These are phyloP conservation scores for Anolis apletophallus DNA, from an alignment of 2,797 vertebrate species.

Conservation along the genomic window DNA sequence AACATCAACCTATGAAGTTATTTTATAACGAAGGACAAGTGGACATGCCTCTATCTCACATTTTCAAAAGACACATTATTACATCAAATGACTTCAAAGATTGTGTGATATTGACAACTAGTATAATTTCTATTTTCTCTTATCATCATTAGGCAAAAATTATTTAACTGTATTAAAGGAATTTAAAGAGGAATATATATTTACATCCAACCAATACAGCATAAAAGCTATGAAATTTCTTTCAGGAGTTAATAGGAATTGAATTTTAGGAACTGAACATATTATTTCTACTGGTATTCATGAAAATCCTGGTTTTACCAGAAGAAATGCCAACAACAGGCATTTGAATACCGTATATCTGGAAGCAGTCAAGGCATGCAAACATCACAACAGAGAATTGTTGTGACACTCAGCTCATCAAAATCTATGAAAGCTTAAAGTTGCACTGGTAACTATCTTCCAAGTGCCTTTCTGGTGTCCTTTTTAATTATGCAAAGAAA, in stretches of 20 bases:
- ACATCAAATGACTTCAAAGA: neutral
- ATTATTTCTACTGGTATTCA: too few relatives aligned
- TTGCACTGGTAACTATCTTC: neutral
- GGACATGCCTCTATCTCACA: too few relatives aligned
- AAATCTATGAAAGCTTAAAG: neutral
- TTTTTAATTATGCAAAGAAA: neutral
- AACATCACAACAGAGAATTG: neutral
- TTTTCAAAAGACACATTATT: neutral
- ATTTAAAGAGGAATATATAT: neutral
- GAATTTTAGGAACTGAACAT: too few relatives aligned
- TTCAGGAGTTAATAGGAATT: too few relatives aligned
- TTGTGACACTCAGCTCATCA: neutral
- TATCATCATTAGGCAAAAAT: neutral
- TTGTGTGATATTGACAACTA: neutral
- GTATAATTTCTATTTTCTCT: neutral
- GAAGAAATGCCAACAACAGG: neutral
- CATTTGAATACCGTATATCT: neutral
- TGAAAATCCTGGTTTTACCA: too few relatives aligned
- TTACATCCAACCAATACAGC: too few relatives aligned
- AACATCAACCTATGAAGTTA: neutral
- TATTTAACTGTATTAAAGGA: too few relatives aligned
- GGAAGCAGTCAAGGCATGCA: neutral
- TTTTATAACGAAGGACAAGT: too few relatives aligned
- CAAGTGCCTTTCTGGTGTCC: neutral
- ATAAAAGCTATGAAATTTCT: too few relatives aligned